Base-by-base conservation (phyloP, 2,113 vertebrate genomes). In the Coptodon bakossiorum region DNA sequence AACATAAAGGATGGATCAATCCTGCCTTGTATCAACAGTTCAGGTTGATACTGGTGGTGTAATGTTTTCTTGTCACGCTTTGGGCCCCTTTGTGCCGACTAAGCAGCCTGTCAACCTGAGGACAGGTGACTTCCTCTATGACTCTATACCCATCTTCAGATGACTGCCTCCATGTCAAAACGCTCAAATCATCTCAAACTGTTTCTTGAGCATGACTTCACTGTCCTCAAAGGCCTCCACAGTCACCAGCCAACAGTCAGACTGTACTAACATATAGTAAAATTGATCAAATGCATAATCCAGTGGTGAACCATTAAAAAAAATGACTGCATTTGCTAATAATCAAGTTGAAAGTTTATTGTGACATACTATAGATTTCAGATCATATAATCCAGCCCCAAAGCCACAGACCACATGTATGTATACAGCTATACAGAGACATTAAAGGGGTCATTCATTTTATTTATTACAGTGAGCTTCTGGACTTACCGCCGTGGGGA, bases 401-500 rank as follows among this genome's bases (percentile, higher is more conserved):
- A 3, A 24, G 24, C 56, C 56, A 7, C 24, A 29, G 56, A 57
- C 6, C 29, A 50, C 6, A 1, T 29, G 3, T 5, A 4, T 27
- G 8, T 48, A 17, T 1, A 19, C 14, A 73, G 40, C 40, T 17
- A 31, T 31, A 19, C 16, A 50, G 6, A 76, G 8, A 12, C 9
- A 76, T 76, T 48, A 76, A 29, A 78, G 73, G 27, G 45, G 1
- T 78, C n/a, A 10, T 71, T 71, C 0, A 71, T 45, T 19, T 1
- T 22, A 66, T 66, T 29, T 6, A 78, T 68, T 0, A 10, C 36
- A 73, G 13, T 17, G 6, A 61, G 6, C 14, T 43, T 5, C 34
- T 38, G n/a, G 22, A 91, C 95, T 93, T 63, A 97, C 96, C 95
- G 1, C 91, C 63, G 52, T 97, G 96, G 14, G 96, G 96, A 87